A percentile compares a stretch with the other conserved stretches of the same genome.
phyloP scores from a whole-genome alignment of 2,113 vertebrate genomes.

The Chaetura pelagica region DNA sequence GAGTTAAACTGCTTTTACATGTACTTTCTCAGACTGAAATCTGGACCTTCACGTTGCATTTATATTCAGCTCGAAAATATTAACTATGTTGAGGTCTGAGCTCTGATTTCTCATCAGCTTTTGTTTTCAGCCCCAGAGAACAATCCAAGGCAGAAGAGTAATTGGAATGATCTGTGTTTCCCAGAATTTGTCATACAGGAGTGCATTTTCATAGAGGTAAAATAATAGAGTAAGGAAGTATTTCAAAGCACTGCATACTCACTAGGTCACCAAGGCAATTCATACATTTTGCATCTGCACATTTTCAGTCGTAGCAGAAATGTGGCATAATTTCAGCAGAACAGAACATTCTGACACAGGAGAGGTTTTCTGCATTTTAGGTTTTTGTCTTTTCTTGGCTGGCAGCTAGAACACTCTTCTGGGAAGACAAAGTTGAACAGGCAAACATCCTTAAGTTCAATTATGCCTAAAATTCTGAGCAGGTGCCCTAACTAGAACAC shows the following conservation, averaged over 20 bases:
- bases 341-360: background rate
- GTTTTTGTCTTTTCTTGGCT: background rate
- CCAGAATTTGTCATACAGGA: background rate
- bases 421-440: background rate
- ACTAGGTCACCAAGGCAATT: background rate
- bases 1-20: background rate
- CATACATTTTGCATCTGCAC: background rate
- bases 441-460: background rate
- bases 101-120: background rate
- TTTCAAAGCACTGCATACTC: background rate
- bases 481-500: background rate
- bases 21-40: background rate
- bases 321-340: background rate
- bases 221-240: background rate
- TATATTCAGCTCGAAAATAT: background rate
- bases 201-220: background rate
- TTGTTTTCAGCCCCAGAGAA: background rate
- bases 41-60: background rate
- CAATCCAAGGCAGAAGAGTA: background rate
- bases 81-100: background rate
- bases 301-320: background rate
- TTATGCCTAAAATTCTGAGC: background rate
- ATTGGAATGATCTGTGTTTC: background rate
- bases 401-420: background rate
- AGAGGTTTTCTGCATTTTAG: fast-evolving